These are phyloP conservation scores for Amblyjoppa fuscipennis DNA, from an alignment of 2,888 invertebrate genomes.

Conservation along the genomic window DNA sequence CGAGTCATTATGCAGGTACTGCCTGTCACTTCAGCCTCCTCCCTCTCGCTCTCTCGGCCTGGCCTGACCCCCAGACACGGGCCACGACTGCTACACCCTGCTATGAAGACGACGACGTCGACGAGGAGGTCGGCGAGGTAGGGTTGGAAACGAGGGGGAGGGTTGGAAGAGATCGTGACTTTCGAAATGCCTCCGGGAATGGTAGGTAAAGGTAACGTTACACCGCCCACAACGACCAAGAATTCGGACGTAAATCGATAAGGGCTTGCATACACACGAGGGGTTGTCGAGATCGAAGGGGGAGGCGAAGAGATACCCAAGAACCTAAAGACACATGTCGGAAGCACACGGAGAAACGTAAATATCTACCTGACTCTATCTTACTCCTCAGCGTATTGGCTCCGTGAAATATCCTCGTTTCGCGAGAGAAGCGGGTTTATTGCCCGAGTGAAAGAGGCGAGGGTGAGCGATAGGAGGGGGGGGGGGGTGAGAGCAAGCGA, in stretches of 20 bases:
- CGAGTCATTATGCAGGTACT: constrained; percentile 81
- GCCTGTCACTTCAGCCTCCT: constrained; percentile 73
- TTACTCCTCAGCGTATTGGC: constrained; percentile 12
- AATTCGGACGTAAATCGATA: constrained; percentile 68
- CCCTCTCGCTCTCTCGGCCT: constrained; percentile 26
- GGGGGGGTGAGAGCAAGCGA: constrained; percentile 1
- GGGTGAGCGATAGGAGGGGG: too few relatives aligned
- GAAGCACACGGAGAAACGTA: constrained; percentile 8
- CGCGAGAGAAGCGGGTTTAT: constrained; percentile 12
- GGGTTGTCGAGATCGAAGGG: background rate
- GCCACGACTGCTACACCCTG: constrained; percentile 39
- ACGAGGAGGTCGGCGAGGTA: background rate
- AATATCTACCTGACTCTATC: constrained; percentile 6
- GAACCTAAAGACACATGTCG: constrained; percentile 38
- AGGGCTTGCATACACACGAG: constrained; percentile 43
- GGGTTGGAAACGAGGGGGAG: constrained; percentile 6
- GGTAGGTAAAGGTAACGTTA: constrained; percentile 13
- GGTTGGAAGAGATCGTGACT: constrained; percentile 70
- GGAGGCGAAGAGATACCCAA: constrained; percentile 10
- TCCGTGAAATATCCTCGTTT: constrained; percentile 23
- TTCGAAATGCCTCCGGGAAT: constrained; percentile 57
- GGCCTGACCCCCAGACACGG: constrained; percentile 58
- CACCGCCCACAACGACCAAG: constrained; percentile 44
- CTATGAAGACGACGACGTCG: constrained; percentile 52
- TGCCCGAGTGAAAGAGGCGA: background rate